Evolutionary conservation across 2,888 invertebrate genomes (phyloP), one percentile per base, ranked within the genome.

Genomic region (Philhelius pedissequus): DNA sequence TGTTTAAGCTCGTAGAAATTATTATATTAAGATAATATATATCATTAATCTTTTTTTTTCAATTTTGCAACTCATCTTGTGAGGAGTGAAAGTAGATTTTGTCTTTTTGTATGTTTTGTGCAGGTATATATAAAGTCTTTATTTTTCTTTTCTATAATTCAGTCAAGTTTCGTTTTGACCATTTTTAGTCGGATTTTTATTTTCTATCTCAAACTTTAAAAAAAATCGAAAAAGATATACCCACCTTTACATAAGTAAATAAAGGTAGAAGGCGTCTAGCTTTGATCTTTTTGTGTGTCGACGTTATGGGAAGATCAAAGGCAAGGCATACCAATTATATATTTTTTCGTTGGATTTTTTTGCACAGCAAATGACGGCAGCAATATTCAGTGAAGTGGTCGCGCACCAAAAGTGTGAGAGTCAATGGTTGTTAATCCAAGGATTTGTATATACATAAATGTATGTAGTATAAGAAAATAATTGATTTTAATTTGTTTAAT

Each of bases 221-320:
- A 70, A 56, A n/a, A 20, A 27, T n/a, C n/a, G 38, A n/a, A 38
- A 38, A 38, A 38, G 38, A 38, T 7, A 38, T n/a, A 45, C n/a
- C n/a, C n/a, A n/a, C n/a, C n/a, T n/a, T n/a, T n/a, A n/a, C n/a
- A n/a, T n/a, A n/a, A n/a, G n/a, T 43, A 48, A 45, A 9, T 15
- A 38, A 40, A 40, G 20, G 58, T 30, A 52, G 20, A 52, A 73
- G 71, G 62, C 66, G 70, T 69, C 74, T 78, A 69, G 78, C 82
- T 83, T 78, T 83, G 82, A 83, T 83, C 73, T 77, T 78, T 78
- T 73, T 83, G 50, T 68, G 4, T 60, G 35, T 27, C 62, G 22
- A 40, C 45, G 62, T 74, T 78, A 22, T 56, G 48, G 25, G 18
- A 15, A 52, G 73, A 83, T 83, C 82, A 83, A 83, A 78, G 78